Base-by-base conservation (phyloP, 1,140 invertebrate species). In the Neoseiulus cucumeris region DNA sequence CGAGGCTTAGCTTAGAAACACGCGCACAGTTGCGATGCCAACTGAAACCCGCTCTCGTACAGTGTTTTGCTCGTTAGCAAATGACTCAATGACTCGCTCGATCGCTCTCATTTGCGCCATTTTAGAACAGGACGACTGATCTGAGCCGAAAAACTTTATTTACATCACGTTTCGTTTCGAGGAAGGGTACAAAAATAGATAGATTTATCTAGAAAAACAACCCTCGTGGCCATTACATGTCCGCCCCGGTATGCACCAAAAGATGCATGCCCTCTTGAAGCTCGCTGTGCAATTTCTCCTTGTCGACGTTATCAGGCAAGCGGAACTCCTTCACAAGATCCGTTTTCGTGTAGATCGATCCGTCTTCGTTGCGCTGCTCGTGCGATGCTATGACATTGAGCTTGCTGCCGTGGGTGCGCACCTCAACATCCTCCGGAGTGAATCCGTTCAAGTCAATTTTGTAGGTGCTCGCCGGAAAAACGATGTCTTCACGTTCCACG, bases 361-460 rank as follows among this genome's bases (percentile, higher is more conserved):
- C 51, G 22, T 59, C 51, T 1, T 59, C 51, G 33, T 59, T 59
- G n/a, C 51, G 51, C 51, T 59, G 51, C 51, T 59, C 51, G 9
- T 59, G 51, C 4, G 51, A 59, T 14, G 51, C 51, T 1, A n/a
- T 33, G 0, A 59, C 51, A 20, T 59, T 59, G 33, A 59, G 51
- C 33, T 59, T 59, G 51, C 17, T 33, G 22, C 51, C 51, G 51
- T 59, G 51, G 14, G 51, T 59, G 14, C 51, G 51, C 4, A 59
- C 51, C 51, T 29, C 51, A 9, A 59, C 22, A 2, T 59, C 51
- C 22, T 59, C 51, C 1, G 51, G 51, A 18, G n/a, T 29, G 51
- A 59, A 59, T 25, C 51, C 51, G 51, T 14, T 59, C 22, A 59
- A 33, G 22, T 59, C 22, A 2, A 59, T 20, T 33, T 25, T n/a